These are phyloP conservation scores for Conistra vaccinii DNA, from an alignment of 2,888 invertebrate species.

Conservation along the genomic window DNA sequence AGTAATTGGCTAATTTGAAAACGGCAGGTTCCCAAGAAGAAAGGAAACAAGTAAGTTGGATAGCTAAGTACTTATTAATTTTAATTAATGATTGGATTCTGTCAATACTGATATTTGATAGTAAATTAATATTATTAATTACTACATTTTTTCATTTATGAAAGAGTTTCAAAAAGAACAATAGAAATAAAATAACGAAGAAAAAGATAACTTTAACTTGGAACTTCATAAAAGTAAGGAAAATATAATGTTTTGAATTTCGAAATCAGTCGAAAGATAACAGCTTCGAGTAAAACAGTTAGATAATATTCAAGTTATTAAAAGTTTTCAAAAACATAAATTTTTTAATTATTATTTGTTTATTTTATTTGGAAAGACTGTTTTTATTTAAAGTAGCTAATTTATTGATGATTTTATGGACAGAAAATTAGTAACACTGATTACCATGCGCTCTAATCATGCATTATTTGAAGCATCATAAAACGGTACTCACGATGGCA, in stretches of 20 bases:
- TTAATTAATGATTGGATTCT: not conserved
- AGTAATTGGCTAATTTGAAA: not conserved
- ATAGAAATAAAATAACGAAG: not conserved
- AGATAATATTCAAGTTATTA: not conserved
- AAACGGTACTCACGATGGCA: conserved; percentile 72
- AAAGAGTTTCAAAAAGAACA: not conserved
- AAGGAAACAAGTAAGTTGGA: not conserved
- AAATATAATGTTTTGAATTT: not conserved
- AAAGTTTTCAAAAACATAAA: not conserved
- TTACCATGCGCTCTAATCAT: conserved; percentile 34
- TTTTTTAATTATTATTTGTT: not conserved
- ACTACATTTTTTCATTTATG: not conserved
- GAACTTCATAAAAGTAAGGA: not conserved
- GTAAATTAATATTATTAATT: not conserved
- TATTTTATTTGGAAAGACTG: too few species aligned
- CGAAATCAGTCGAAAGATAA: not conserved
- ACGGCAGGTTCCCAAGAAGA: not conserved
- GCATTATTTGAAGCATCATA: conserved; percentile 48
- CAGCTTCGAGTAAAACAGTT: too few species aligned
- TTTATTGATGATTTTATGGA: not conserved
- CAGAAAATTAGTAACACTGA: conserved; percentile 37
- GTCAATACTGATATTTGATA: not conserved
- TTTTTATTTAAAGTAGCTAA: not conserved
- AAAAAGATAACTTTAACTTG: not conserved
- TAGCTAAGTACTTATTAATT: not conserved